Percentiles rank a stretch among this genome's conserved stretches.
These are phyloP conservation scores for Monomorium pharaonis DNA, from an alignment of 1,140 invertebrate genomes.

Conservation along the genomic window DNA sequence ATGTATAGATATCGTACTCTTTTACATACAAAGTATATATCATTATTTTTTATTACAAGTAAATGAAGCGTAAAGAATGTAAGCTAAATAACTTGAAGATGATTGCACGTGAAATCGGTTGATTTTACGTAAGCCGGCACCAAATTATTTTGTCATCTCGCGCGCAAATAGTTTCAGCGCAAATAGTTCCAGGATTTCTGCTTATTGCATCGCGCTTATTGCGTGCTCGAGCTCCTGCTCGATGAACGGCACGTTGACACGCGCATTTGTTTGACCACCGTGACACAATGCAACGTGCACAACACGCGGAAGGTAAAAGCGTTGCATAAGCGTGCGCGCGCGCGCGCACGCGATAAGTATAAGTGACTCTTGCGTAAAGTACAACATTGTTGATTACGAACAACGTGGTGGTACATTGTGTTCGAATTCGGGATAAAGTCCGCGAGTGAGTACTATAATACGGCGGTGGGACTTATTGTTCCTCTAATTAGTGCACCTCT, in stretches of 20 bases:
- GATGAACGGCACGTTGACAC: not conserved
- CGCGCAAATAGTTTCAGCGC: not conserved
- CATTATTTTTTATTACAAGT: not conserved
- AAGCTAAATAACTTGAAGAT: not conserved
- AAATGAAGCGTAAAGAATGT: not conserved
- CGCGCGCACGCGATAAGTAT: not conserved
- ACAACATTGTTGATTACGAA: conserved; percentile 45
- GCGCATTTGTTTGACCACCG: conserved; percentile 40
- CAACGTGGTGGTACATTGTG: conserved; percentile 24
- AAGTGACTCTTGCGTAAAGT: conserved; percentile 43
- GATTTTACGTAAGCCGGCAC: not conserved
- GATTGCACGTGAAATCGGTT: not conserved
- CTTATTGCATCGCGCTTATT: not conserved
- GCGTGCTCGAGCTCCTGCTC: not conserved
- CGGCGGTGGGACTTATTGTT: conserved; percentile 47
- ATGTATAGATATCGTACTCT: too few species aligned
- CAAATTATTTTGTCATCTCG: not conserved
- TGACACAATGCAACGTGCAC: conserved; percentile 17
- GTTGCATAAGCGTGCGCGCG: conserved; percentile 16
- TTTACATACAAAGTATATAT: not conserved
- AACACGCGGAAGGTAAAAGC: conserved; percentile 25
- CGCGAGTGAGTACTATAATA: not conserved
- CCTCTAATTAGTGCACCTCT: conserved; percentile 41
- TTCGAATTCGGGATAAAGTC: conserved; percentile 25
- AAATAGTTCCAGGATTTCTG: not conserved